Conservation (phyloP, 2,113 vertebrate genomes). For the Hippocampus comes region DNA sequence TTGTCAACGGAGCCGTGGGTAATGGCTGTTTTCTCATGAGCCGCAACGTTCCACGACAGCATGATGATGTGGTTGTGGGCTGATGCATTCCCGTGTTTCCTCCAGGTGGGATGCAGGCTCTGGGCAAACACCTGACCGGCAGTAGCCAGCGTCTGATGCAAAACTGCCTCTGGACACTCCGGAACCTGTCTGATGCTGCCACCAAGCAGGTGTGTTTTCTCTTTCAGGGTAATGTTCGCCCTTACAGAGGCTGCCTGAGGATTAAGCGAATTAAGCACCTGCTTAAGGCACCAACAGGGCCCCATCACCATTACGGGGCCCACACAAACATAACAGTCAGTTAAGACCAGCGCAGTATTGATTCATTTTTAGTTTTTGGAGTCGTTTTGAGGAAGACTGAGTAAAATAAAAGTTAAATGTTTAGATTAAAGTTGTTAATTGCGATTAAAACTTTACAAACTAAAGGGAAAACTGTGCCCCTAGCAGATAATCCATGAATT, state of each 20-base stretch:
- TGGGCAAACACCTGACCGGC: constrained; percentile 87
- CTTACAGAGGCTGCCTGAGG: neutral
- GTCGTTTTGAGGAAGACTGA: no score
- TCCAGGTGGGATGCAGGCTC: constrained; percentile 91
- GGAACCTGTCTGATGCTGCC: constrained; percentile 92
- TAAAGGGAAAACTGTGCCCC: no score
- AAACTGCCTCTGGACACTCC: constrained; percentile 94
- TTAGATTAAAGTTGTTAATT: neutral
- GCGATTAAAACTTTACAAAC: no score
- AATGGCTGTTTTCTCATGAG: neutral
- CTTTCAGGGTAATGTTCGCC: neutral
- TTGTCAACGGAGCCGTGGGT: constrained; percentile 6
- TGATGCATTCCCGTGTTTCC: neutral
- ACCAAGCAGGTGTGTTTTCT: constrained; percentile 84
- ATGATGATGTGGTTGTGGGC: constrained; percentile 8
- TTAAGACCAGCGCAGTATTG: neutral
- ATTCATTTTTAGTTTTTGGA: no score
- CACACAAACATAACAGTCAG: neutral
- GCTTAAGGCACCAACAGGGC: no score
- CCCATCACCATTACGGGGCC: no score
- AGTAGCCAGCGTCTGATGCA: constrained; percentile 85
- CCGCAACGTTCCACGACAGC: neutral
- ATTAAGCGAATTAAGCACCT: neutral
- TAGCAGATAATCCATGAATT: no score
- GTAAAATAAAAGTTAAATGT: neutral